A percentile compares a stretch with the other conserved stretches of the same genome.
These are phyloP conservation scores for Dasysyrphus albostriatus DNA, from an alignment of 2,888 invertebrate species.

Conservation along the genomic window DNA sequence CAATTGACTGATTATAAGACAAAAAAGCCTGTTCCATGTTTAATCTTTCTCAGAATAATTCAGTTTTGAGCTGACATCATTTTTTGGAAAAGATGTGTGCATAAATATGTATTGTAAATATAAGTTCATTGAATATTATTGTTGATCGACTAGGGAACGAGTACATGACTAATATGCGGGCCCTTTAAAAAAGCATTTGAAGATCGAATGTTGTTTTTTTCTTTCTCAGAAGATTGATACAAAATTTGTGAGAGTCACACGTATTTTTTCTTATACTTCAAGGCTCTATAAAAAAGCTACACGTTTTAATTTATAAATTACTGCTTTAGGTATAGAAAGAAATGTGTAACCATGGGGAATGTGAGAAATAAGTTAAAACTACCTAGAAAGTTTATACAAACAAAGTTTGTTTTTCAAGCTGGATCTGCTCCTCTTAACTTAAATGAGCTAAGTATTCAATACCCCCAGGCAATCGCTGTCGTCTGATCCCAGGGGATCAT, in stretches of 20 bases:
- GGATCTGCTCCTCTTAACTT: no score
- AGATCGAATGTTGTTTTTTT: background rate
- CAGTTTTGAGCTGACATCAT: conserved; percentile 54
- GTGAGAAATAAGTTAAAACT: no score
- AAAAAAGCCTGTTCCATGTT: background rate
- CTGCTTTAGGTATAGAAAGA: no score
- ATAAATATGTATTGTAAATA: background rate
- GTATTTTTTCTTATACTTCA: background rate
- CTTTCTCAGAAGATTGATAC: background rate
- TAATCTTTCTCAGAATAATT: background rate
- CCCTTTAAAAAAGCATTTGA: background rate
- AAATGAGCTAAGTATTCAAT: no score
- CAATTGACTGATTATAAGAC: background rate
- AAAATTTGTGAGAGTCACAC: background rate
- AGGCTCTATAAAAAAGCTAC: background rate
- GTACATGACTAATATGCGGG: conserved; percentile 47
- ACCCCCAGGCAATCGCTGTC: no score
- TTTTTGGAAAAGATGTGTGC: conserved; percentile 30
- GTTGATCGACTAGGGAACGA: background rate
- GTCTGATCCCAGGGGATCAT: no score
- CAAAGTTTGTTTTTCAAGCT: no score
- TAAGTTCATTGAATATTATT: conserved; percentile 54
- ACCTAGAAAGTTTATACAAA: no score
- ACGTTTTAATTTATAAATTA: no score
- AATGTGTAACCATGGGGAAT: no score